Evolutionary conservation across 2,888 invertebrate species (phyloP).

Genomic region (Gisinianus flammeolus): DNA sequence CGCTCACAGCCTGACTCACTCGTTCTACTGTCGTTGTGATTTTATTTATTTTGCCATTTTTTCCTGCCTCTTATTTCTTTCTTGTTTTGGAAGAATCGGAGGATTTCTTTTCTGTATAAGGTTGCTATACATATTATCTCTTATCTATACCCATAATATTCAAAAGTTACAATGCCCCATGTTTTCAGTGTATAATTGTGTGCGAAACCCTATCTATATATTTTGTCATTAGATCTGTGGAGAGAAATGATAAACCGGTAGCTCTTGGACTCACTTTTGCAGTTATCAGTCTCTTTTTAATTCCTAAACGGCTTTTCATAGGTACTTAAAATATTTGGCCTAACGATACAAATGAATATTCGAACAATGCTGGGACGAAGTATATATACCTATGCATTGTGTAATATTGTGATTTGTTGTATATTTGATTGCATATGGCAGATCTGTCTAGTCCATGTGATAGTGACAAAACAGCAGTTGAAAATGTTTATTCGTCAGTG

Average conservation of each 20-base stretch:
- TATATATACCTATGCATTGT: no score
- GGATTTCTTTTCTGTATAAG: constrained; percentile 35
- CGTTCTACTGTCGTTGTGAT: constrained; percentile 29
- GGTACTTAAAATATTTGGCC: background rate
- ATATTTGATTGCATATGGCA: background rate
- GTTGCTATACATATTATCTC: background rate
- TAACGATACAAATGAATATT: background rate
- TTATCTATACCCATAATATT: background rate
- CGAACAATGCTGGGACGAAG: background rate
- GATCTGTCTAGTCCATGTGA: constrained; percentile 16
- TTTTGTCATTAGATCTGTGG: constrained; percentile 16
- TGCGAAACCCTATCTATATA: no score
- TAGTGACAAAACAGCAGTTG: background rate
- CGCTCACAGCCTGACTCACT: background rate
- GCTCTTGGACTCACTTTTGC: constrained; percentile 26
- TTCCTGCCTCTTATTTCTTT: constrained; percentile 26
- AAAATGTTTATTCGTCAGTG: constrained; percentile 14
- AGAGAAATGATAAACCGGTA: constrained; percentile 27
- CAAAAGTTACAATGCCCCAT: background rate
- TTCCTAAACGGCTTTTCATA: constrained; percentile 22
- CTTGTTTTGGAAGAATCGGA: constrained; percentile 34
- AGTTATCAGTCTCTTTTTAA: constrained; percentile 28
- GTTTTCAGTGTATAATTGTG: no score
- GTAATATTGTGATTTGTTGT: no score
- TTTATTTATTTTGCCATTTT: constrained; percentile 24